phyloP scores from a whole-genome alignment of 37 sponge, comb jelly and placozoan species.

The Chondrosia reniformis region DNA sequence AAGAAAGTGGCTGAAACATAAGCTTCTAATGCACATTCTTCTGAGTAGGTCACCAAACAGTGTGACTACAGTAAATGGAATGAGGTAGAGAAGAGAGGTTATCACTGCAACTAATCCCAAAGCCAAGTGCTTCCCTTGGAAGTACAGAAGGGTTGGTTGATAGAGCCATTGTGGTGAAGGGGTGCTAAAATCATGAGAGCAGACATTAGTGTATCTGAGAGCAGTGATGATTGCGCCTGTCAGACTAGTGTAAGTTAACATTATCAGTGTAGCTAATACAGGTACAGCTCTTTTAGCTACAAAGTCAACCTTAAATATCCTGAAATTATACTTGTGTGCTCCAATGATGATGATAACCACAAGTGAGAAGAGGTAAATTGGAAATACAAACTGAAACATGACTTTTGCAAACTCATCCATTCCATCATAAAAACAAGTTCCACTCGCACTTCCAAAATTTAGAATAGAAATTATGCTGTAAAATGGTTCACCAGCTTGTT shows the following conservation, averaged over 20 bases:
- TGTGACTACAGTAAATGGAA: not conserved
- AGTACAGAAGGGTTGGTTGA: not conserved
- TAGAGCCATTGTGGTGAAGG: not conserved
- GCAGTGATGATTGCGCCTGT: not conserved
- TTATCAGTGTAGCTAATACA: slow-evolving; percentile 13
- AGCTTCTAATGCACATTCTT: not conserved
- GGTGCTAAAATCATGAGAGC: not conserved
- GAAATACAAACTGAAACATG: slow-evolving; percentile 2
- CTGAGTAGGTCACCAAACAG: not conserved
- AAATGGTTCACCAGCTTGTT: not conserved
- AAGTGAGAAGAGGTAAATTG: slow-evolving; percentile 2
- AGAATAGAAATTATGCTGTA: not conserved
- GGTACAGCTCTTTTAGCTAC: slow-evolving; percentile 20
- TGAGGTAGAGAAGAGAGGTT: not conserved
- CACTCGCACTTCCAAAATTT: not conserved
- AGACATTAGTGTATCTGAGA: not conserved
- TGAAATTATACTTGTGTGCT: slow-evolving; percentile 2
- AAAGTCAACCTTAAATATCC: not conserved
- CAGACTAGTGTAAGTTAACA: slow-evolving; percentile 6
- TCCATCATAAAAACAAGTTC: slow-evolving; percentile 10
- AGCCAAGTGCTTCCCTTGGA: slow-evolving; percentile 1
- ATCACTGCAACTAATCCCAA: not conserved
- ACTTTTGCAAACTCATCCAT: slow-evolving; percentile 11
- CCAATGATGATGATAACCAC: not conserved
- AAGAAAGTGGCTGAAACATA: slow-evolving; percentile 1